Evolutionary conservation across 2,113 vertebrate species (phyloP).

Genomic region (Carollia perspicillata): DNA sequence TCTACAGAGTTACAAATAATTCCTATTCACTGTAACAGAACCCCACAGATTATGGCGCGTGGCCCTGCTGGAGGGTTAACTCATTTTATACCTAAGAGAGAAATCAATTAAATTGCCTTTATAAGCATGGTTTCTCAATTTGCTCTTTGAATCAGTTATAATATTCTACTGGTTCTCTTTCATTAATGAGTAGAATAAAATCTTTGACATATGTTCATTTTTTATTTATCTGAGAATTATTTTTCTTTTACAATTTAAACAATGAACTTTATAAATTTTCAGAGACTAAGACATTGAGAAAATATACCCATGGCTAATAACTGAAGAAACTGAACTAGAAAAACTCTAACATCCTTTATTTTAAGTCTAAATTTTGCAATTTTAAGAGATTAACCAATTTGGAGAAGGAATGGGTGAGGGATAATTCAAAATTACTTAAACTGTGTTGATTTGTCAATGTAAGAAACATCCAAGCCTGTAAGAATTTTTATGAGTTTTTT

Average conservation of each 20-base stretch:
- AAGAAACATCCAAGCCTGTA: no score
- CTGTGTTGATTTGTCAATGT: neutral
- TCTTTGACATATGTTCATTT: neutral
- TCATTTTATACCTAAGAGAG: neutral
- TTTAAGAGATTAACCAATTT: neutral
- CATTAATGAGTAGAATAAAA: neutral
- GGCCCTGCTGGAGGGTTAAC: neutral
- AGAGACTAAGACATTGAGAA: neutral
- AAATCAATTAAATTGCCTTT: neutral
- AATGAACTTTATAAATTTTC: neutral
- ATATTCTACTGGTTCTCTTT: neutral
- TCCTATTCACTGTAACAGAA: neutral
- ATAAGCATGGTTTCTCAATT: neutral
- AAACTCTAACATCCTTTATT: neutral
- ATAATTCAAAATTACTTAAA: slow-evolving; percentile 31
- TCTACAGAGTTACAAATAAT: neutral
- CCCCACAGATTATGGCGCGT: neutral
- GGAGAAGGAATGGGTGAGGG: neutral
- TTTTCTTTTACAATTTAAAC: neutral
- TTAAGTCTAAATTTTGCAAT: neutral
- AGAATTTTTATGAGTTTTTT: no score
- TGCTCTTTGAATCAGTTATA: neutral
- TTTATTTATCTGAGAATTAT: neutral
- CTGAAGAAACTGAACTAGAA: neutral
- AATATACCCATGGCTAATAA: neutral